A percentile compares a stretch with the other conserved stretches of the same genome.
phyloP scores from a whole-genome alignment of 1,140 invertebrate species.

The Carposina sasakii region DNA sequence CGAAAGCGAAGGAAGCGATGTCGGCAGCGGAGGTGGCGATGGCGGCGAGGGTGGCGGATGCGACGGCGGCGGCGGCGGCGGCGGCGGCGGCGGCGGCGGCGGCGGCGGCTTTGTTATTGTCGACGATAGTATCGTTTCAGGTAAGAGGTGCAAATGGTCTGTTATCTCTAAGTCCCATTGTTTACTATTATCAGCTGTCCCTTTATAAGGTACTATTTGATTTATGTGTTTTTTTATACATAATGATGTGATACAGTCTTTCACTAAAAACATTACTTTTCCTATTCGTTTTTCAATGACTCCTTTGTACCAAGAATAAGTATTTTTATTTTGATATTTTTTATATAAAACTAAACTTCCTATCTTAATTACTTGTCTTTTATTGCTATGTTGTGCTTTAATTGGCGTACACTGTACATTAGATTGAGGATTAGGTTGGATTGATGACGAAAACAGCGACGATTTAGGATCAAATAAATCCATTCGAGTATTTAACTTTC shows the following conservation, averaged over 20 bases:
- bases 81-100: not conserved
- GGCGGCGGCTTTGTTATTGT: not conserved
- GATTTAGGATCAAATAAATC: not conserved
- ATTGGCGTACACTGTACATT: conserved; percentile 2
- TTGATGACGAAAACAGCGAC: not conserved
- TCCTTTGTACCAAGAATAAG: conserved; percentile 3
- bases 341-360: conserved; percentile 1
- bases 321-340: conserved; percentile 8
- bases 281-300: conserved; percentile 4
- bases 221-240: conserved; percentile 4
- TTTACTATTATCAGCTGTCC: not conserved
- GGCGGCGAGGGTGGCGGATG: not conserved
- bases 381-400: not conserved
- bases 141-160: not conserved
- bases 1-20: not conserved
- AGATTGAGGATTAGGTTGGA: not conserved
- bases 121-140: too few relatives aligned
- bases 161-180: too few relatives aligned
- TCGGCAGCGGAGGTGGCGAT: not conserved
- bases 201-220: conserved; percentile 4
- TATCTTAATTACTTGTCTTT: conserved; percentile 1
- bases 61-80: not conserved
- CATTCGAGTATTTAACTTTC: conserved; percentile 1
- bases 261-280: conserved; percentile 4
- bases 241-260: not conserved